Conservation (phyloP, 1,140 invertebrate species). For the Apocrypta bakeri region DNA sequence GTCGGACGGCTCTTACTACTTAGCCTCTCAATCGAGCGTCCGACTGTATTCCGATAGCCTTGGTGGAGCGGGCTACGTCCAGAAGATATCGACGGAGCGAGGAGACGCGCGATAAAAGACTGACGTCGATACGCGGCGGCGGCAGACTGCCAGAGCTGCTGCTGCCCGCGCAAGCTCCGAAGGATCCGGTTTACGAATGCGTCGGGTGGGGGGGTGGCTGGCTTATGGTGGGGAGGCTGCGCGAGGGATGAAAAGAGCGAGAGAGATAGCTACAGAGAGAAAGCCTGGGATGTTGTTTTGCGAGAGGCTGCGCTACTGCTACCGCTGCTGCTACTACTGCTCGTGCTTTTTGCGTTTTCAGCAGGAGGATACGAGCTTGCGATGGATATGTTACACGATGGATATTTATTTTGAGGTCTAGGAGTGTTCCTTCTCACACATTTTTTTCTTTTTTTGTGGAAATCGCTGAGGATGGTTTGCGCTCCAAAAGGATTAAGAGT, state of each 20-base stretch:
- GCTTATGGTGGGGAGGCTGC: background rate
- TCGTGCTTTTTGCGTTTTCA: slow-evolving; percentile 5
- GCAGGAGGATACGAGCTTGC: background rate
- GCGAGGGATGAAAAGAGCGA: background rate
- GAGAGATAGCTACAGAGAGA: background rate
- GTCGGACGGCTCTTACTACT: background rate
- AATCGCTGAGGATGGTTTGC: background rate
- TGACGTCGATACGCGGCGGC: background rate
- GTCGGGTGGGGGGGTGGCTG: background rate
- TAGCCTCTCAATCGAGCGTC: background rate
- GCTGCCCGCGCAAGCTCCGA: background rate
- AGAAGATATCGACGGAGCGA: background rate
- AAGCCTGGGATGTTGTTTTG: background rate
- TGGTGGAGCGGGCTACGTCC: too few species aligned
- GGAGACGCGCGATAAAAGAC: background rate
- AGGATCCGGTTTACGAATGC: background rate
- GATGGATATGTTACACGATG: too few species aligned
- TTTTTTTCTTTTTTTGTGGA: too few species aligned
- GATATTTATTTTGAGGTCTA: background rate
- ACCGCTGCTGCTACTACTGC: too few species aligned
- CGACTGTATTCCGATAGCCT: too few species aligned
- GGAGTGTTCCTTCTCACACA: too few species aligned
- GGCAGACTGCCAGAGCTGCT: slow-evolving; percentile 1
- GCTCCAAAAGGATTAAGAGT: too few species aligned
- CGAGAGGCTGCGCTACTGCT: too few species aligned